Percentiles rank a stretch among this genome's conserved stretches.
Evolutionary conservation across 2,797 vertebrate species (phyloP).

Genomic region (Emydoidea blandingii): DNA sequence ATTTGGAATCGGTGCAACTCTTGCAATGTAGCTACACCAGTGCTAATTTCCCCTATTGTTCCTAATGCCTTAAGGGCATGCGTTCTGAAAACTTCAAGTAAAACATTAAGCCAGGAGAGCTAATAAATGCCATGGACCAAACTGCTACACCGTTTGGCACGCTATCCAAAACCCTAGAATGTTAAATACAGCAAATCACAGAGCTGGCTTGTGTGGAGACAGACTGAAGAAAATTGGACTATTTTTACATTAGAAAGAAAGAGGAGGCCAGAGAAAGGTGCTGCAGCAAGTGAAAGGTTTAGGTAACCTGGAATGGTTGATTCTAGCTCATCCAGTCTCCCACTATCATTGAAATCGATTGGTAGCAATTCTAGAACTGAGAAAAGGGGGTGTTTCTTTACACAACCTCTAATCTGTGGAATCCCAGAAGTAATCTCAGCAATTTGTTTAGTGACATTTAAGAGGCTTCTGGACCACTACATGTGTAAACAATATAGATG

Average conservation of each 20-base stretch:
- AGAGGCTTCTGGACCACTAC: neutral
- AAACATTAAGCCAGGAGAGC: neutral
- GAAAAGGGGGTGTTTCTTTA: neutral
- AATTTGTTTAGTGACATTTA: neutral
- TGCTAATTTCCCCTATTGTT: neutral
- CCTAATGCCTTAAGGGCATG: neutral
- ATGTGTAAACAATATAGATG: neutral
- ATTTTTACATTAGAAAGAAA: neutral
- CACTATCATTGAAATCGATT: neutral
- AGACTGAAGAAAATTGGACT: neutral
- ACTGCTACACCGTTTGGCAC: neutral
- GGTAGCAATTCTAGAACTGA: neutral
- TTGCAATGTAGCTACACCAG: neutral
- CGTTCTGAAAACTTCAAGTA: neutral
- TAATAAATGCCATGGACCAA: neutral
- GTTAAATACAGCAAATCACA: fast-evolving
- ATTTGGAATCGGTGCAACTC: neutral
- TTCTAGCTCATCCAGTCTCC: neutral
- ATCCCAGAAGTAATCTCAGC: neutral
- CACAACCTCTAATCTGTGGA: neutral
- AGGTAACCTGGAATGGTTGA: neutral
- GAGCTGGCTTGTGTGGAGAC: fast-evolving
- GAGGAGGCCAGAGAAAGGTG: neutral
- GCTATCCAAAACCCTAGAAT: neutral
- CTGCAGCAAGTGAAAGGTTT: neutral